Evolutionary conservation across 2,797 vertebrate genomes (phyloP).

Genomic region (Mormyrus proboscirostris): DNA sequence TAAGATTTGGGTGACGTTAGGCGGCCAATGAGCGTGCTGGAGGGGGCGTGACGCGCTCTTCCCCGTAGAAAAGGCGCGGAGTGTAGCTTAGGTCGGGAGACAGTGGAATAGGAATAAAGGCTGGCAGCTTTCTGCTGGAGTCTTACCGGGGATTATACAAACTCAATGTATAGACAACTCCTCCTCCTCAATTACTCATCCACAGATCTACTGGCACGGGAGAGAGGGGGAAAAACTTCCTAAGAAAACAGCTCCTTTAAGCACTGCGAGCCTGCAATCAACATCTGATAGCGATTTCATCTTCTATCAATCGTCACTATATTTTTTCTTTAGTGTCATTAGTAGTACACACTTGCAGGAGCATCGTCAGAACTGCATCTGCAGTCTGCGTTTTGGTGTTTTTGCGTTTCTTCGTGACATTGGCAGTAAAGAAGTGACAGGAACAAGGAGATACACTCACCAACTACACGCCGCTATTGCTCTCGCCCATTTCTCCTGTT

Average conservation of each 20-base stretch:
- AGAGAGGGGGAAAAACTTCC: slow-evolving; percentile 40
- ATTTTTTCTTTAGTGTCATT: slow-evolving; percentile 21
- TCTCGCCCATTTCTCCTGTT: slow-evolving; percentile 19
- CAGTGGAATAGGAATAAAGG: slow-evolving; percentile 62
- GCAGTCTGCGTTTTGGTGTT: slow-evolving; percentile 41
- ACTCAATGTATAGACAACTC: slow-evolving; percentile 60
- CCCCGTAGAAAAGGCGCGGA: slow-evolving; percentile 94
- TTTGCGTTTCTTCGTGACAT: slow-evolving; percentile 33
- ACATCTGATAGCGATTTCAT: slow-evolving; percentile 31
- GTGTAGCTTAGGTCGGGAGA: slow-evolving; percentile 71
- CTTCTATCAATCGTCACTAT: slow-evolving; percentile 7
- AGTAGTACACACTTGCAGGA: neutral
- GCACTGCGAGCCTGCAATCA: slow-evolving; percentile 44
- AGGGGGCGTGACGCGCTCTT: slow-evolving; percentile 80
- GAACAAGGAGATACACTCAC: slow-evolving; percentile 33
- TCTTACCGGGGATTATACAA: slow-evolving; percentile 64
- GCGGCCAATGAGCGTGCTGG: slow-evolving; percentile 75
- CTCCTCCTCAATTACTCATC: slow-evolving; percentile 61
- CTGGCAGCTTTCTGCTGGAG: slow-evolving; percentile 47
- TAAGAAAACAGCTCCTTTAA: slow-evolving; percentile 43
- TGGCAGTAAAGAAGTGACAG: slow-evolving; percentile 33
- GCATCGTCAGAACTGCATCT: slow-evolving; percentile 28
- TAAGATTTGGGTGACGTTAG: slow-evolving; percentile 56
- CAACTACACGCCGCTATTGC: slow-evolving; percentile 27
- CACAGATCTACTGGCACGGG: slow-evolving; percentile 51